phyloP scores from a whole-genome alignment of 2,888 invertebrate genomes.

The Phorcus lineatus region DNA sequence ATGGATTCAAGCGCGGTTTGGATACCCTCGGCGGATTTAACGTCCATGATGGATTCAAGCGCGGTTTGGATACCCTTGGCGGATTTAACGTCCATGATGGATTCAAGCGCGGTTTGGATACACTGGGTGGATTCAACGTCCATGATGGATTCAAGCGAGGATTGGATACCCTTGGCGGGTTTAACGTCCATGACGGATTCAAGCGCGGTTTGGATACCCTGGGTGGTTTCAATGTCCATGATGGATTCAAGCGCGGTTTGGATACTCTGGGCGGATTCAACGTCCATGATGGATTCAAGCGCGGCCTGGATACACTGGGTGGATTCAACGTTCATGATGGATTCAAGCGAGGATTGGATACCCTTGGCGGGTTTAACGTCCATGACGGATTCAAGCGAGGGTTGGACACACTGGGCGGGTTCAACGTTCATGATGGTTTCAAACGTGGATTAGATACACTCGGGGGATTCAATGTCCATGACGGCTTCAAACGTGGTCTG shows the following conservation, averaged over 20 bases:
- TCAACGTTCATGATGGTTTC: background rate
- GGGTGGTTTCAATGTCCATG: background rate
- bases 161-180: background rate
- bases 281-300: background rate
- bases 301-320: background rate
- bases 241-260: background rate
- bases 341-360: background rate
- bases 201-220: background rate
- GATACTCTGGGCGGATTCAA: background rate
- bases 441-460: background rate
- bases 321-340: background rate
- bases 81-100: background rate
- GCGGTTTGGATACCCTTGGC: background rate
- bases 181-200: background rate
- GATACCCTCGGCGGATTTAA: slow-evolving; percentile 38
- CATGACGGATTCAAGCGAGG: background rate
- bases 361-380: background rate
- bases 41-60: slow-evolving; percentile 38
- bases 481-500: background rate
- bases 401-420: background rate
- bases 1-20: slow-evolving; percentile 21
- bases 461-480: background rate
- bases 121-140: background rate
- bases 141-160: background rate
- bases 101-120: background rate